Percentiles rank a stretch among this genome's conserved stretches.
phyloP scores from a whole-genome alignment of 2,888 invertebrate species.

The Watsonalla cultraria region DNA sequence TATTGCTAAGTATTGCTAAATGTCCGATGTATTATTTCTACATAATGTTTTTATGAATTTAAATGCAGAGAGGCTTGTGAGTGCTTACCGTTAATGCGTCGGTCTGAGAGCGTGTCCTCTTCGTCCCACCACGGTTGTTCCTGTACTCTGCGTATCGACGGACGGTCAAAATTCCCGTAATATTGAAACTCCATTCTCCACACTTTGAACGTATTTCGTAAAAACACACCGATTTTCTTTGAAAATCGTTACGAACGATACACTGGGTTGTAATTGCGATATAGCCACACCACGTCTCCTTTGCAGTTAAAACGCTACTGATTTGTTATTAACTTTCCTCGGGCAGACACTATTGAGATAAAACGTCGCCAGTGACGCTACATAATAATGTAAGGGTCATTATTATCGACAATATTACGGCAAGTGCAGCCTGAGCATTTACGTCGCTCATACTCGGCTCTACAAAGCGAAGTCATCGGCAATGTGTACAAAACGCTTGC shows the following conservation, averaged over 20 bases:
- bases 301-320: slow-evolving; percentile 57
- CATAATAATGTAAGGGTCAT: slow-evolving; percentile 47
- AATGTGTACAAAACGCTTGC: not conserved
- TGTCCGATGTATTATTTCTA: too few relatives aligned
- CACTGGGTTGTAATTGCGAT: slow-evolving; percentile 14
- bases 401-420: slow-evolving; percentile 32
- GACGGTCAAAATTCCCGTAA: slow-evolving; percentile 60
- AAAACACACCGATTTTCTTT: slow-evolving; percentile 23
- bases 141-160: slow-evolving; percentile 42
- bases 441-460: not conserved
- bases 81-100: slow-evolving; percentile 62
- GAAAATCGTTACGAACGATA: slow-evolving; percentile 20
- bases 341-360: slow-evolving; percentile 60
- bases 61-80: slow-evolving; percentile 1
- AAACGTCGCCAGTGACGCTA: slow-evolving; percentile 45
- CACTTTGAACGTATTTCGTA: slow-evolving; percentile 19
- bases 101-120: slow-evolving; percentile 66
- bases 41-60: not conserved
- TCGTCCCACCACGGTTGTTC: slow-evolving; percentile 72
- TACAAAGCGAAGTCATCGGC: not conserved
- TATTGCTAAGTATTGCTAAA: too few relatives aligned
- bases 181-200: slow-evolving; percentile 66
- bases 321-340: slow-evolving; percentile 50
- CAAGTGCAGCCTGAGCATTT: not conserved
- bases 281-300: slow-evolving; percentile 41